Evolutionary conservation across 2,888 invertebrate species (phyloP).

Genomic region (Acrobasis suavella): DNA sequence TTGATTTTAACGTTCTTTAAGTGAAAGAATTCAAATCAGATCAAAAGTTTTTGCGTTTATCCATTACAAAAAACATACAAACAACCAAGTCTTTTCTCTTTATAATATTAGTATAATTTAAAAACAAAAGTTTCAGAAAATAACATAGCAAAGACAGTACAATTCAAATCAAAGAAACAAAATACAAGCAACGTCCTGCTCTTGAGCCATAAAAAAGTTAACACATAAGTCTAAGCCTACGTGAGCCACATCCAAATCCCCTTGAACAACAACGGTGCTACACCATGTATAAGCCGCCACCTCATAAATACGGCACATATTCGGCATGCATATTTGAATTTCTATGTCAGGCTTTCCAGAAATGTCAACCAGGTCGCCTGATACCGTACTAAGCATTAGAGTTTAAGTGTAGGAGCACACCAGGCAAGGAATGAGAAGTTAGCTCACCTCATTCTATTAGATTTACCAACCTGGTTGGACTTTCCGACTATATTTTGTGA

Average conservation of each 20-base stretch:
- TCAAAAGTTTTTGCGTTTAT: too few relatives aligned
- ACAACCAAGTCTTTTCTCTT: too few relatives aligned
- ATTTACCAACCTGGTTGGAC: too few relatives aligned
- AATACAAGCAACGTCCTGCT: not conserved
- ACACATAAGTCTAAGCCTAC: slow-evolving; percentile 30
- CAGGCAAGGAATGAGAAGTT: not conserved
- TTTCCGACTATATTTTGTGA: too few relatives aligned
- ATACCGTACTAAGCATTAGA: slow-evolving; percentile 17
- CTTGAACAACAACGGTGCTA: slow-evolving; percentile 39
- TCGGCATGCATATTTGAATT: slow-evolving; percentile 20
- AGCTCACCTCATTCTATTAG: not conserved
- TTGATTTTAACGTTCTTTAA: too few relatives aligned
- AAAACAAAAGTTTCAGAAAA: too few relatives aligned
- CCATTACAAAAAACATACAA: too few relatives aligned
- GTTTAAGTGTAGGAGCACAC: slow-evolving; percentile 9
- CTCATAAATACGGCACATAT: slow-evolving; percentile 26
- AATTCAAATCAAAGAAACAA: not conserved
- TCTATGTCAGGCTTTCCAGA: slow-evolving; percentile 22
- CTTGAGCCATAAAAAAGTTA: slow-evolving; percentile 3
- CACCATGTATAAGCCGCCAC: slow-evolving; percentile 25
- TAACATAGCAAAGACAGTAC: not conserved
- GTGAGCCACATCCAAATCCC: slow-evolving; percentile 42
- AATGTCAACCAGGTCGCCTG: slow-evolving; percentile 21
- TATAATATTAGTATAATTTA: too few relatives aligned
- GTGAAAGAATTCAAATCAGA: too few relatives aligned